Base-by-base conservation (phyloP, 2,113 vertebrate species). In the Cavia porcellus region DNA sequence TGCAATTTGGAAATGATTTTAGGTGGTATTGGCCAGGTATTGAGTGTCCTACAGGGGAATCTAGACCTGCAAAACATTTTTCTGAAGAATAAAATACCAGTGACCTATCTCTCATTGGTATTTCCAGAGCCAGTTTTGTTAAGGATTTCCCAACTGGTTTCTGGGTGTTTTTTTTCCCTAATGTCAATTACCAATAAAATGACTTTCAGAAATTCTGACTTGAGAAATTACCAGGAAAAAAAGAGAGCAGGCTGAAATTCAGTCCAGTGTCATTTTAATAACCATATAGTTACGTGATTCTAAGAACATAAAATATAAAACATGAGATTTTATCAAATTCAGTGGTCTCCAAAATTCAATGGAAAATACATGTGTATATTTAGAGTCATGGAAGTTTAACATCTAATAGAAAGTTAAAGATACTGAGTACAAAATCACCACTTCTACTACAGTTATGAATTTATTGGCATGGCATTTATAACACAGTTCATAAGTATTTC, bases 251-350 rank as follows among this genome's bases (percentile, higher is more conserved):
- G 22, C 35, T 93, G 85, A 87, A 92, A 90, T 90, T 22, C 59
- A 85, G 83, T 55, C 1, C 45, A 70, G 2, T 64, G 30, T 59
- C 45, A 79, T 72, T 84, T 93, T 77, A 90, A 64, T 74, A 81
- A 86, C 10, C 42, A 75, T 5, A 70, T 47, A 64, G 24, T 87
- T 57, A 62, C 42, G 12, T 47, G 17, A 45, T 35, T 94, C 70
- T 86, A 68, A 90, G 32, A 95, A 66, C 45, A 92, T n/a, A 70
- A 77, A 84, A 79, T 82, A 70, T 64, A 80, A 90, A 89, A 89
- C 19, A 57, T 35, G 87, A 20, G 13, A 81, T 72, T 81, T 61
- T 64, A 85, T 59, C 61, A 92, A 50, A 13, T 72, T 92, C 38
- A 52, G 3, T 50, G 47, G 72, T 28, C 28, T 89, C 90, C 72